Percentiles rank a stretch among this genome's conserved stretches.
Conservation (phyloP, 2,888 invertebrate genomes). For the Strigamia crassipes region DNA sequence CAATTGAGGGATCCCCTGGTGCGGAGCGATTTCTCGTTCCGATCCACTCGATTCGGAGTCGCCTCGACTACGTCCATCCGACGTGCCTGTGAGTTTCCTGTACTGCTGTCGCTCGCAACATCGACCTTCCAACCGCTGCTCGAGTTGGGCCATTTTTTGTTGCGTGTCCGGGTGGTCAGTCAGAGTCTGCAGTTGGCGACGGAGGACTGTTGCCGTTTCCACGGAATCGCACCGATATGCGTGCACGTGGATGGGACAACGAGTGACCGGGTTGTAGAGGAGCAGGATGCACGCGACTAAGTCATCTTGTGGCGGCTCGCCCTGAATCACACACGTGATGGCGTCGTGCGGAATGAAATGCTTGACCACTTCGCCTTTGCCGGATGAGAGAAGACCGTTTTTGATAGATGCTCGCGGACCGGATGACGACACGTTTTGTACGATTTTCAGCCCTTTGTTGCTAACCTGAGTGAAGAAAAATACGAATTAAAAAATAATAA, state of each 20-base stretch:
- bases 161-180: conserved; percentile 82
- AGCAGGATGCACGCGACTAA: conserved; percentile 91
- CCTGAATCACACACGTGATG: conserved; percentile 86
- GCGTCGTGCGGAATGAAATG: conserved; percentile 93
- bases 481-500: neutral
- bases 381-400: conserved; percentile 52
- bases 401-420: conserved; percentile 31
- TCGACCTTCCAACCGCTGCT: conserved; percentile 63
- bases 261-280: conserved; percentile 90
- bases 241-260: conserved; percentile 93
- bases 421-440: conserved; percentile 71
- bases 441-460: conserved; percentile 90
- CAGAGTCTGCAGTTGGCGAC: conserved; percentile 80
- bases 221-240: conserved; percentile 92
- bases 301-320: conserved; percentile 71
- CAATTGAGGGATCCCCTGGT: conserved; percentile 25
- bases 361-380: conserved; percentile 70
- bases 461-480: conserved; percentile 62
- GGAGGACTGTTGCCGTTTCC: conserved; percentile 86
- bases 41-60: conserved; percentile 47
- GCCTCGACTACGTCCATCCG: conserved; percentile 51
- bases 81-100: conserved; percentile 52
- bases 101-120: conserved; percentile 50
- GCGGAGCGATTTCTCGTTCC: conserved; percentile 7
- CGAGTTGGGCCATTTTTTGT: conserved; percentile 81